These are phyloP conservation scores for Uromys caudimaculatus DNA, from an alignment of 2,797 vertebrate species.

Conservation along the genomic window DNA sequence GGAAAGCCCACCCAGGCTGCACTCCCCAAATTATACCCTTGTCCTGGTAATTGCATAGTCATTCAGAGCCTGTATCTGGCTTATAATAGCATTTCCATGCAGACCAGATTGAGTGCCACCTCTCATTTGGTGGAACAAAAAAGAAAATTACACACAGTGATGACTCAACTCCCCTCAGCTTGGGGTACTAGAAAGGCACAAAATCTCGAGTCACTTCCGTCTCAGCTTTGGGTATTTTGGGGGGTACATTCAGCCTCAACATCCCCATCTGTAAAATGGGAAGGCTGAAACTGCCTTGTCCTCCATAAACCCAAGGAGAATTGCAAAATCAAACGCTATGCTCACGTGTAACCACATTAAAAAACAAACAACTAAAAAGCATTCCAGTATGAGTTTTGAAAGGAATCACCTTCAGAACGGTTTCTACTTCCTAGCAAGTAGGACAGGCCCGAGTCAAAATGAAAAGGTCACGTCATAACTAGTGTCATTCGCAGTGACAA, in stretches of 20 bases:
- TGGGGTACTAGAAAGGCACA: background rate
- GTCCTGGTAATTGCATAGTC: constrained; percentile 64
- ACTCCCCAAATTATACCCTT: constrained; percentile 74
- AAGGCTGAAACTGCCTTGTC: background rate
- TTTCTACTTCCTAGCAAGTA: constrained; percentile 29
- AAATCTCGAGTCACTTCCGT: background rate
- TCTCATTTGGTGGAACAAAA: constrained; percentile 67
- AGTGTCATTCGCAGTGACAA: background rate
- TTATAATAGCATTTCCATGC: constrained; percentile 44
- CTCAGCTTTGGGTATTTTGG: background rate
- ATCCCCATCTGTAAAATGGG: background rate
- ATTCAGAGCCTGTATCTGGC: constrained; percentile 47
- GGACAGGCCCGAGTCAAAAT: background rate
- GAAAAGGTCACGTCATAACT: background rate
- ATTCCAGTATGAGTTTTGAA: background rate
- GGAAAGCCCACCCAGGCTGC: constrained; percentile 72
- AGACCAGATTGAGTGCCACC: constrained; percentile 28
- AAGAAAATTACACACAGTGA: constrained; percentile 45
- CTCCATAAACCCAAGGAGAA: background rate
- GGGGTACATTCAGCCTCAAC: background rate
- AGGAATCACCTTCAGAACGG: background rate
- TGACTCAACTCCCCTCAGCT: background rate
- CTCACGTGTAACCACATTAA: background rate
- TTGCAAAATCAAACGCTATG: background rate
- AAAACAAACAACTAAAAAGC: background rate